Base-by-base conservation (phyloP, 2,888 invertebrate species). In the Cheilosia scutellata region DNA sequence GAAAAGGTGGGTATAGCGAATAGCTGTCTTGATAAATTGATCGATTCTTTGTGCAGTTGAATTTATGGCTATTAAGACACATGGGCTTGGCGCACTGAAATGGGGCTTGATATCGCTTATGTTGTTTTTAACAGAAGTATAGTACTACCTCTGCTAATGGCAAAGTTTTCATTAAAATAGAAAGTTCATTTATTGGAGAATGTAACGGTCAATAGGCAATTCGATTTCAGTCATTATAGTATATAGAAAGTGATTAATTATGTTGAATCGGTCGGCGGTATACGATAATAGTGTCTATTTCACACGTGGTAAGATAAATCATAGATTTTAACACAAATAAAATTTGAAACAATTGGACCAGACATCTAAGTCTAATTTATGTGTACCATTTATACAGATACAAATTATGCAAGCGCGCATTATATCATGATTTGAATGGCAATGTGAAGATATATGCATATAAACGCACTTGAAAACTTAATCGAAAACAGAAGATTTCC, bases 221-320 rank as follows among this genome's bases (percentile, higher is more conserved):
- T 71, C 60, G 57, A 65, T 53, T 29, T 44, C 9, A 13, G 37
- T 44, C 37, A 77, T 72, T 77, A 57, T 20, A 20, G 20, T 20
- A 20, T 66, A 5, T 51, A 66, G 70, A 77, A 77, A 82, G 77
- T 66, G 71, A 82, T 82, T 72, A 72, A 82, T 82, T 60, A 72
- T 42, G 3, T 7, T 63, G 2, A 40, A 29, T 29, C 47, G 20
- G 42, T 47, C 55, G 33, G n/a, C 4, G 11, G 7, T 11, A n/a
- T n/a, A 29, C 29, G 20, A 20, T 20, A 20, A 20, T 20, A 20
- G 20, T 5, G 29, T 29, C 33, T 33, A 33, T 33, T 33, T 9
- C 9, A 3, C 11, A 37, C 9, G 11, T 7, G 7, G 20, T 20
- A 20, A 20, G 20, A 20, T 7, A 7, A 33, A 31, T 33, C 31